Base-by-base conservation (phyloP, 2,888 invertebrate genomes). In the Stenurella melanura region DNA sequence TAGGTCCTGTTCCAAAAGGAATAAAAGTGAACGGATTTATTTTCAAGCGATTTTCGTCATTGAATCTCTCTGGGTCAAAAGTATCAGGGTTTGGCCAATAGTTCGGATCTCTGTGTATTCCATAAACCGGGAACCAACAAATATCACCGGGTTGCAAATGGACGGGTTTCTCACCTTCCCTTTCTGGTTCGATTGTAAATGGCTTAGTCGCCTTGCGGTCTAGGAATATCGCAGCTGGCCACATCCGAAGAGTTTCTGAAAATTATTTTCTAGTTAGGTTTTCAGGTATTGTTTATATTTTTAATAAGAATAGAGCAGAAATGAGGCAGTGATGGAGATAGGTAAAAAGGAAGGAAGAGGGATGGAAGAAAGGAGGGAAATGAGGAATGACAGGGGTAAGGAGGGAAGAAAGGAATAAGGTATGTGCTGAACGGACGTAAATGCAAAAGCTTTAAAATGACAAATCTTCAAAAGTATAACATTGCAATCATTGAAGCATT, bases 1-100 rank as follows among this genome's bases (percentile, higher is more conserved):
- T 89, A 0, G 91, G 92, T 1, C 92, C 92, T 54, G 86, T 79
- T 1, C 92, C 92, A 81, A 92, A 92, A 0, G 92, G 91, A 84
- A 91, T 83, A 79, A 89, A 92, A 0, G 90, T 89, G 78, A 90
- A 90, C 0, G 90, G 90, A 74, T 89, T 84, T 58, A 91, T 89
- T 0, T 89, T 89, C 0, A 87, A 86, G 78, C 88, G 87, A 71
- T 88, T 88, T 85, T 86, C 69, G 7, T 77, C 64, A 71, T 72
- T 81, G 63, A 84, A 84, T 38, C 84, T 38, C 71, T 90, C 90
- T 0, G 92, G 92, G 83, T 91, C 87, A 79, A 92, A 92, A 9
- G 82, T 84, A n/a, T 90, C 87, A 0, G 91, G 91, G 15, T 91
- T 83, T 0, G 89, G 84, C 81, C 88, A 91, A 74, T 88, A 89